Base-by-base conservation (phyloP, 2,888 invertebrate species). In the Drosophila meridiana region DNA sequence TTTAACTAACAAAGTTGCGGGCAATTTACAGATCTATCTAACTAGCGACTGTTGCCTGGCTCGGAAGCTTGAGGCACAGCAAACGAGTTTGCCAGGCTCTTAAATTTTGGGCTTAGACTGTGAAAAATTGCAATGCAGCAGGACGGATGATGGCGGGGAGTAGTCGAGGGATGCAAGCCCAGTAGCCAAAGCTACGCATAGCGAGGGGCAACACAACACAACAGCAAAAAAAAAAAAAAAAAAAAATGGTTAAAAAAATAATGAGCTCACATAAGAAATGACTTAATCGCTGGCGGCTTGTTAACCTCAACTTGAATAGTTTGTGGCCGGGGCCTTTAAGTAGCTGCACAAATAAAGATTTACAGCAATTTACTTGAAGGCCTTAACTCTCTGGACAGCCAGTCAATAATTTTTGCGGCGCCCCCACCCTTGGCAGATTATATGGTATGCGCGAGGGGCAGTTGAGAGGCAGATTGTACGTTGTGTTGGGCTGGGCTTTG, bases 211-310 rank as follows among this genome's bases (percentile, higher is more conserved):
- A n/a, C 28, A 5, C 30, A 30, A 28, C 14, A 30, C 20, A 20
- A 20, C 20, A 20, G 20, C 20, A 20, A 20, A 20, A 20, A 26
- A 4, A 32, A n/a, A 32, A 56, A 50, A 64, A 13, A 30, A 4
- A 48, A 58, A 47, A 67, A 63, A 8, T 4, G 45, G 26, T 34
- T 57, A 58, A 50, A 63, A 70, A 76, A 88, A 86, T 88, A 86
- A 86, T 85, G 85, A 85, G 83, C 86, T 69, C 66, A 83, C 76
- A 90, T 86, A 84, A 91, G 89, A 90, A 90, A 89, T 90, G 86
- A 90, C 89, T 90, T 90, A 90, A 90, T 90, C 91, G 89, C 83
- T 86, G 78, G 80, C 81, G 87, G 87, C 90, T 90, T 90, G 90
- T 91, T 88, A 89, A 83, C 90, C 87, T 68, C 76, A 69, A 30